Conservation (phyloP, 2,797 vertebrate species). For the Nyctalus aviator region DNA sequence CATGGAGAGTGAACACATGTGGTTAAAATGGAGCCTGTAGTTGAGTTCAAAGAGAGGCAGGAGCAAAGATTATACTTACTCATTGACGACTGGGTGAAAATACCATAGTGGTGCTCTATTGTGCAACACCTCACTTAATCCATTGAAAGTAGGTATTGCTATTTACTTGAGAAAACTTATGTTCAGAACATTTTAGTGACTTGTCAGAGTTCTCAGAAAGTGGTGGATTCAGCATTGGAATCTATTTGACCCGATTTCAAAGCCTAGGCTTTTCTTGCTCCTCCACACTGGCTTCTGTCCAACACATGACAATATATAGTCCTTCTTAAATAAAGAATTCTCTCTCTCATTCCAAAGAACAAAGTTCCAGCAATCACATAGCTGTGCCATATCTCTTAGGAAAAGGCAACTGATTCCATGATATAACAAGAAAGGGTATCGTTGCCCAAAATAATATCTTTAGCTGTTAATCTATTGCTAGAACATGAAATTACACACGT, state of each 20-base stretch:
- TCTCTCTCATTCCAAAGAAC: neutral
- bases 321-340: neutral
- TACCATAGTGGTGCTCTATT: neutral
- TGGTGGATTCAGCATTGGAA: neutral
- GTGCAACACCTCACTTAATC: neutral
- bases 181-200: neutral
- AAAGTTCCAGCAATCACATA: neutral
- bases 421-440: neutral
- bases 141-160: neutral
- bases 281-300: neutral
- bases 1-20: neutral
- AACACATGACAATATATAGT: neutral
- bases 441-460: neutral
- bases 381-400: neutral
- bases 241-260: neutral
- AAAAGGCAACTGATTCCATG: neutral
- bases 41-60: neutral
- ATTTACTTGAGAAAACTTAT: neutral
- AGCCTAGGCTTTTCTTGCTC: neutral
- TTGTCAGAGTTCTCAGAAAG: slow-evolving; percentile 33
- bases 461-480: neutral
- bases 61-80: neutral
- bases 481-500: neutral
- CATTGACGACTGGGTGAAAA: neutral
- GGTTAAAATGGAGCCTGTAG: neutral